These are phyloP conservation scores for Zootermopsis nevadensis DNA, from an alignment of 2,888 invertebrate species.

Conservation along the genomic window DNA sequence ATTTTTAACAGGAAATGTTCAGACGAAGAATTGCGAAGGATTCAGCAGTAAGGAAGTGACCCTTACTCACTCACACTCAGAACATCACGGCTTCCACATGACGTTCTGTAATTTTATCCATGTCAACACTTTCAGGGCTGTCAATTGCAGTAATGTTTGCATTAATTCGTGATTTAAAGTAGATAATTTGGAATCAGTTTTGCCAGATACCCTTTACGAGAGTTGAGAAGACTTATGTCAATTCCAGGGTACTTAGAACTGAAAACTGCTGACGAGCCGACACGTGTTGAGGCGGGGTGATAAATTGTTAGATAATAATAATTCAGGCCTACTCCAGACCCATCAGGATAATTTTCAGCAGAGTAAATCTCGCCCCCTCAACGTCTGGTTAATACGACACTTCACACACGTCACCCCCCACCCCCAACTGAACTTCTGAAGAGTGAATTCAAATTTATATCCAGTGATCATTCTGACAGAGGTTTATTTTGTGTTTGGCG, in stretches of 20 bases:
- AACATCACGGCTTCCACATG: no score
- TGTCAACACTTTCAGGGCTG: no score
- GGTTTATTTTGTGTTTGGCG: no score
- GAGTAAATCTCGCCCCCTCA: background rate
- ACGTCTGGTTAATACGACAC: background rate
- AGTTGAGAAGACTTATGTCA: background rate
- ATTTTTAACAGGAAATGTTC: no score
- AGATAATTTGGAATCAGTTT: no score
- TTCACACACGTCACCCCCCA: background rate
- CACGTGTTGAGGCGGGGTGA: background rate
- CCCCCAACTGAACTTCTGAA: background rate
- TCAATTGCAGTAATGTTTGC: no score
- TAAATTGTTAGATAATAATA: background rate
- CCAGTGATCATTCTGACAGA: no score
- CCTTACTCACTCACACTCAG: no score
- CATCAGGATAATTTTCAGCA: background rate
- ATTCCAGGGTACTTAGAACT: background rate
- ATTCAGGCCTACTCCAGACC: background rate
- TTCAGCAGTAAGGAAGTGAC: no score
- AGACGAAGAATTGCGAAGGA: no score
- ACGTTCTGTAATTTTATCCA: no score
- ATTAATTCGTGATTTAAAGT: no score
- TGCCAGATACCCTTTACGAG: background rate
- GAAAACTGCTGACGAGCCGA: background rate
- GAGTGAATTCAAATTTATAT: background rate